Conservation (phyloP, 2,888 invertebrate genomes). For the Xylota sylvarum region DNA sequence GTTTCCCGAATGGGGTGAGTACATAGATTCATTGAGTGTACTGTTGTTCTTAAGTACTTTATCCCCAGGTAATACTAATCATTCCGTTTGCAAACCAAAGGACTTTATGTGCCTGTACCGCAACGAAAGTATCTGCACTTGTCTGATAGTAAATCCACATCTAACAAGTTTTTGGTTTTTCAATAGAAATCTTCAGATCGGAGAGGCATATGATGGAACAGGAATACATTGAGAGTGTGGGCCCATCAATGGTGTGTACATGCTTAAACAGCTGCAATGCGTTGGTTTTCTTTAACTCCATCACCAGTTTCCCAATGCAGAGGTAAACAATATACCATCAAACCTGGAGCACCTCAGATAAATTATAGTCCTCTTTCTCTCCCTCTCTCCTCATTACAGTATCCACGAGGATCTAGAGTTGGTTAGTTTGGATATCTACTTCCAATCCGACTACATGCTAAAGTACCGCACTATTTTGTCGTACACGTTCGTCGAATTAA, state of each 20-base stretch:
- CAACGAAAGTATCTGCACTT: slow-evolving; percentile 79
- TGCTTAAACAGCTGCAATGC: slow-evolving; percentile 82
- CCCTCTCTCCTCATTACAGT: slow-evolving; percentile 47
- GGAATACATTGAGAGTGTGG: slow-evolving; percentile 79
- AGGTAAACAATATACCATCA: slow-evolving; percentile 77
- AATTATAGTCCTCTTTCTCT: background rate
- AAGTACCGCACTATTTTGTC: slow-evolving; percentile 84
- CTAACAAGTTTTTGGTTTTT: slow-evolving; percentile 1
- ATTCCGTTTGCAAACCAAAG: slow-evolving; percentile 80
- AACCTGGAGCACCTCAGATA: background rate
- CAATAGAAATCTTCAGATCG: slow-evolving; percentile 78
- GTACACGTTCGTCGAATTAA: slow-evolving; percentile 84
- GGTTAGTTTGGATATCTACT: slow-evolving; percentile 83
- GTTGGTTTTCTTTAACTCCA: slow-evolving; percentile 79
- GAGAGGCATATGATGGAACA: slow-evolving; percentile 79
- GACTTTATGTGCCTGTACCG: slow-evolving; percentile 81
- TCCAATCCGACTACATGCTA: slow-evolving; percentile 82
- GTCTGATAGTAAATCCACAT: slow-evolving; percentile 3
- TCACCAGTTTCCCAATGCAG: slow-evolving; percentile 77
- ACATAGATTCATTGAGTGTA: background rate
- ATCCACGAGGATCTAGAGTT: slow-evolving; percentile 58
- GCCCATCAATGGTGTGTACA: slow-evolving; percentile 81
- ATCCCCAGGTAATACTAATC: slow-evolving; percentile 75
- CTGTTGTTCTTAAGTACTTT: background rate
- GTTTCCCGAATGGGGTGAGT: slow-evolving; percentile 80